These are phyloP conservation scores for Colinus virginianus DNA, from an alignment of 2,113 vertebrate genomes.

Conservation along the genomic window DNA sequence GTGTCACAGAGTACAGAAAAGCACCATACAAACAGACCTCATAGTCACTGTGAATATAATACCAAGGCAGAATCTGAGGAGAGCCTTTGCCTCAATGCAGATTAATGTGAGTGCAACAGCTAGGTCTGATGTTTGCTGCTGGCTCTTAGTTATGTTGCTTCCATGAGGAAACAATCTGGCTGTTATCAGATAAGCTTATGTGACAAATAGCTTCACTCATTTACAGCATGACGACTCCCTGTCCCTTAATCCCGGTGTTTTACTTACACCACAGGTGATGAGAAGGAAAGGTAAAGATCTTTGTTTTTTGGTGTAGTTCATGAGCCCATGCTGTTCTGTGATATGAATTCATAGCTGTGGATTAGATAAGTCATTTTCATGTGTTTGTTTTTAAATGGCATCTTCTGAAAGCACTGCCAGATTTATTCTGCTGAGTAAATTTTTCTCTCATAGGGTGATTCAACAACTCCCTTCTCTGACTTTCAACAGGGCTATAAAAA, in stretches of 20 bases:
- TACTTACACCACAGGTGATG: not conserved
- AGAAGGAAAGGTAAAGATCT: not conserved
- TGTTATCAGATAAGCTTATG: not conserved
- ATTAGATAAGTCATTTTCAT: not conserved
- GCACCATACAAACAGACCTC: not conserved
- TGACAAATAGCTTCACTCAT: not conserved
- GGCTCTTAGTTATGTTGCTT: not conserved
- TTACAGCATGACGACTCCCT: too few relatives aligned
- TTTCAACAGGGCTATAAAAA: not conserved
- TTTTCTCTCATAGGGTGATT: not conserved
- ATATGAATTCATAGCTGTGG: not conserved
- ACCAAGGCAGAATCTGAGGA: not conserved
- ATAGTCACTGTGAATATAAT: not conserved
- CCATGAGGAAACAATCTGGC: not conserved
- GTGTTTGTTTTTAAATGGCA: not conserved
- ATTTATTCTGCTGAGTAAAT: not conserved
- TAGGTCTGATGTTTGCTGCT: not conserved
- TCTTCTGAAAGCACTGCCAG: not conserved
- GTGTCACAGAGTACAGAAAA: not conserved
- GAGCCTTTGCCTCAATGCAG: not conserved
- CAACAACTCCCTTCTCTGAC: not conserved
- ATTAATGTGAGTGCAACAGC: not conserved
- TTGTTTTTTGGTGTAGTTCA: fast-evolving
- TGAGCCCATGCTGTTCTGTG: not conserved
- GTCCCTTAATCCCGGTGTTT: not conserved